Evolutionary conservation across 2,113 vertebrate genomes (phyloP).

Genomic region (Echinops telfairi): DNA sequence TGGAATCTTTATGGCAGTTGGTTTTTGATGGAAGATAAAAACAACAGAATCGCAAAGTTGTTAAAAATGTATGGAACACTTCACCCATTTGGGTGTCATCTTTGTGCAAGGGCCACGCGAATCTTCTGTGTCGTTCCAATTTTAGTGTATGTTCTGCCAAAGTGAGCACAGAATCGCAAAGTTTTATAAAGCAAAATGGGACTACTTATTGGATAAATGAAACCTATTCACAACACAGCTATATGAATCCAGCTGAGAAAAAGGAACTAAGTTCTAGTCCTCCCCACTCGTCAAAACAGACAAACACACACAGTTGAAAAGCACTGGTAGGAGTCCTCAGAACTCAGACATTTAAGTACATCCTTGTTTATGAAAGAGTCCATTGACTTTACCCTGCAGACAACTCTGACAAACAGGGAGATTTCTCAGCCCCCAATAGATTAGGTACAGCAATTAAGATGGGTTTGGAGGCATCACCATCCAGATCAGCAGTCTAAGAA

Average conservation of each 20-base stretch:
- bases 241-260: conserved; percentile 17
- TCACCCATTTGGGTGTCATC: too few species aligned
- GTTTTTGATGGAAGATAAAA: neutral
- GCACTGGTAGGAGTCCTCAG: neutral
- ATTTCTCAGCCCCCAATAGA: neutral
- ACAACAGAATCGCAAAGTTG: neutral
- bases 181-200: neutral
- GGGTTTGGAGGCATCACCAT: neutral
- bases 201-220: neutral
- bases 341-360: neutral
- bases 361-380: neutral
- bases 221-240: neutral
- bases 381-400: neutral
- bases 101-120: too few species aligned
- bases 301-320: neutral
- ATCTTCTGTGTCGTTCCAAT: too few species aligned
- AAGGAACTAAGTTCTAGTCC: neutral
- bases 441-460: neutral
- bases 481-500: neutral
- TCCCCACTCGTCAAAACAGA: too few species aligned
- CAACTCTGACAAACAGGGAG: neutral
- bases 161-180: neutral
- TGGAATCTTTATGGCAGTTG: too few species aligned
- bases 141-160: too few species aligned
- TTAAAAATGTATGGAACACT: too few species aligned